Conservation (phyloP, 2,888 invertebrate genomes). For the Euplexia lucipara region DNA sequence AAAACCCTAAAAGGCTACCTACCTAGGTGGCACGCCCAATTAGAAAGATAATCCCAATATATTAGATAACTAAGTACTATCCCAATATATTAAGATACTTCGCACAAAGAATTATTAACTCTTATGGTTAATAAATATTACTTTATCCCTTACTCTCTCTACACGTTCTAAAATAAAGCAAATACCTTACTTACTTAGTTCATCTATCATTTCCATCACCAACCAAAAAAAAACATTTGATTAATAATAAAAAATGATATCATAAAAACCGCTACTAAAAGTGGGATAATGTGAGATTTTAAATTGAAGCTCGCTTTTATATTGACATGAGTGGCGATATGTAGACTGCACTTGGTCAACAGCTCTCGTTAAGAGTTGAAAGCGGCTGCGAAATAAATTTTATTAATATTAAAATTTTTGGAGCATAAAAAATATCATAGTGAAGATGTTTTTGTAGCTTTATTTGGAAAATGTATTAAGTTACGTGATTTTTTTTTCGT, state of each 20-base stretch:
- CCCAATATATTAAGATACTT: too few relatives aligned
- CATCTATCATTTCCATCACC: not conserved
- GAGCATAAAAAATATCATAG: not conserved
- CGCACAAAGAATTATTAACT: too few relatives aligned
- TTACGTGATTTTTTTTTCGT: too few relatives aligned
- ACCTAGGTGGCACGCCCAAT: too few relatives aligned
- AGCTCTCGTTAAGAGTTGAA: slow-evolving; percentile 47
- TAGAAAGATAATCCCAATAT: too few relatives aligned
- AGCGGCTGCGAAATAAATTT: slow-evolving; percentile 31
- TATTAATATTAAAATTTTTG: slow-evolving; percentile 27
- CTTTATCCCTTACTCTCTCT: too few relatives aligned
- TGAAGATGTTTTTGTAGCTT: not conserved
- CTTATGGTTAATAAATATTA: too few relatives aligned
- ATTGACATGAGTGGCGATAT: slow-evolving; percentile 46
- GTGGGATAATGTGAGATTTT: slow-evolving; percentile 1
- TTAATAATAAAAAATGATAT: not conserved
- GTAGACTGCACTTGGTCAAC: slow-evolving; percentile 52
- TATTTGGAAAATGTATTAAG: not conserved
- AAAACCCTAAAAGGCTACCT: too few relatives aligned
- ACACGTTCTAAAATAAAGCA: too few relatives aligned
- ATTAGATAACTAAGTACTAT: too few relatives aligned
- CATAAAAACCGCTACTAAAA: slow-evolving; percentile 1
- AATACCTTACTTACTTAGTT: too few relatives aligned
- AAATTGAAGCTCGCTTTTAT: slow-evolving; percentile 44
- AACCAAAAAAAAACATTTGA: not conserved